Evolutionary conservation across 1,140 invertebrate genomes (phyloP).

Genomic region (Oncopeltus fasciatus): DNA sequence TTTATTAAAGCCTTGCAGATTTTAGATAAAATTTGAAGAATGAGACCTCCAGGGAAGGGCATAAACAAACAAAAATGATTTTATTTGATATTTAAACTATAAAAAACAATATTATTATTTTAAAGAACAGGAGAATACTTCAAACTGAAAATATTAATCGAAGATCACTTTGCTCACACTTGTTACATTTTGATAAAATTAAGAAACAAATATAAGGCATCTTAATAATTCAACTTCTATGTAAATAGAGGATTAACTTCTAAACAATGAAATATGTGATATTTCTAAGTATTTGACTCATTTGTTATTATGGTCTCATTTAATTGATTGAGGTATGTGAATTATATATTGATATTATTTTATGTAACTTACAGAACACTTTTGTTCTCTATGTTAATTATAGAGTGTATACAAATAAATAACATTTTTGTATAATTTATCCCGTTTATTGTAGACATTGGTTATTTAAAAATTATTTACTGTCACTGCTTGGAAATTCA

Average conservation of each 20-base stretch:
- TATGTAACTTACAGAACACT: not conserved
- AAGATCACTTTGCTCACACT: no score
- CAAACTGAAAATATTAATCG: not conserved
- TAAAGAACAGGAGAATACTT: not conserved
- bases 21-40: no score
- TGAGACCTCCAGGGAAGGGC: no score
- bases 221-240: not conserved
- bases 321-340: not conserved
- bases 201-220: no score
- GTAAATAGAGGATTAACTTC: not conserved
- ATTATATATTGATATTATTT: not conserved
- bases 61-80: no score
- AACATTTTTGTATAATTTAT: not conserved
- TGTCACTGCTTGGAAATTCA: no score
- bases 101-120: not conserved
- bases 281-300: not conserved
- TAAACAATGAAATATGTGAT: not conserved
- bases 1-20: no score
- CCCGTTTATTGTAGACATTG: not conserved
- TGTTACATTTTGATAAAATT: no score
- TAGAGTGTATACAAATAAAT: not conserved
- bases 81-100: not conserved
- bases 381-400: not conserved
- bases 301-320: not conserved
- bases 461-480: no score